phyloP scores from a whole-genome alignment of 37 sponge, comb jelly and placozoan genomes.

The Theonella swinhoei region DNA sequence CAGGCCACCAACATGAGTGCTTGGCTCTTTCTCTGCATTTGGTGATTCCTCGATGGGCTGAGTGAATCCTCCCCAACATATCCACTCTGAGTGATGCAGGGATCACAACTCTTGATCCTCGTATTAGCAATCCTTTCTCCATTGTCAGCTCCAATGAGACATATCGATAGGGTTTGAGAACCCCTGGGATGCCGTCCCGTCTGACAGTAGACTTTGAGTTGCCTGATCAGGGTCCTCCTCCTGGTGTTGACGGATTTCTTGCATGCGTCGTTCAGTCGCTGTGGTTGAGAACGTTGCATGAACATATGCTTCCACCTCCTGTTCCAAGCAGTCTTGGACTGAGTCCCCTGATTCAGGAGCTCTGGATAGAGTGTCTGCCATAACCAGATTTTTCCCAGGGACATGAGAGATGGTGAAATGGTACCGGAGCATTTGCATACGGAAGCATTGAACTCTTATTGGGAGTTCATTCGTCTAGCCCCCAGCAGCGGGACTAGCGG shows the following conservation, averaged over 20 bases:
- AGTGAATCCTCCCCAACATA: not conserved
- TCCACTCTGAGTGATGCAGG: not conserved
- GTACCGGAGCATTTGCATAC: too few species aligned
- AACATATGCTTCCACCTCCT: not conserved
- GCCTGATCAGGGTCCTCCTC: not conserved
- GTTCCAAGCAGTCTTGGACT: not conserved
- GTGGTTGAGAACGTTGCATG: not conserved
- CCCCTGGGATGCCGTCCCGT: not conserved
- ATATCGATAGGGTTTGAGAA: not conserved
- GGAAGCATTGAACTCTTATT: not conserved
- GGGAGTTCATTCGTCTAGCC: slow-evolving; percentile 7
- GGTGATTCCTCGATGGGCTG: not conserved
- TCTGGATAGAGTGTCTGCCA: not conserved
- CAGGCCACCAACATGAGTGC: not conserved
- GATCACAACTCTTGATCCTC: not conserved
- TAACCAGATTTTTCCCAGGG: too few species aligned
- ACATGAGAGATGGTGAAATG: too few species aligned
- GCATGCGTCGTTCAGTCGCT: not conserved
- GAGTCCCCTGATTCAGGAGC: not conserved
- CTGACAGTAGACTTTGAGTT: not conserved
- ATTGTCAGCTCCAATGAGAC: not conserved
- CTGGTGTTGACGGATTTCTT: not conserved
- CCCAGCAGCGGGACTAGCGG: slow-evolving; percentile 38
- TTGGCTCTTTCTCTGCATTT: not conserved
- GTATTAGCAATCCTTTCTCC: not conserved